Conservation (phyloP, 2,113 vertebrate genomes). For the Phasianus colchicus region DNA sequence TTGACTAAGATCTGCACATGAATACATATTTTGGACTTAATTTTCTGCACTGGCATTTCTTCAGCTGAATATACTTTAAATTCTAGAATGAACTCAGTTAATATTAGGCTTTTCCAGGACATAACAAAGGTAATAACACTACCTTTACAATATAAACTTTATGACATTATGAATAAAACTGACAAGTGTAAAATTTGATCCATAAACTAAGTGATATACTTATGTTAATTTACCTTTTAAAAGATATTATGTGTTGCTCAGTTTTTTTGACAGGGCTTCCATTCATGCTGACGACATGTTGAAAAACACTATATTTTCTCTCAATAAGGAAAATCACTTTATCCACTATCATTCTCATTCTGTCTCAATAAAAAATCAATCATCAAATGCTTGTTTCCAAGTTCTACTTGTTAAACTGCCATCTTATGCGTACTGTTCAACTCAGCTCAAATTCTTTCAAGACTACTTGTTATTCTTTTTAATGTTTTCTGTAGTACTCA, state of each 20-base stretch:
- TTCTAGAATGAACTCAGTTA: conserved; percentile 64
- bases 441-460: conserved; percentile 72
- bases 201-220: conserved; percentile 79
- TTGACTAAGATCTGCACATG: conserved; percentile 74
- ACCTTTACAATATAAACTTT: conserved; percentile 76
- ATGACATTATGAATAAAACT: conserved; percentile 78
- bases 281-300: conserved; percentile 79
- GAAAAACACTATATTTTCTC: conserved; percentile 80
- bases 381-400: conserved; percentile 78
- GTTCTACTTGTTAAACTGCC: conserved; percentile 78
- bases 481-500: conserved; percentile 47
- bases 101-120: conserved; percentile 65
- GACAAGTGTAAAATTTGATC: conserved; percentile 78
- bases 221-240: conserved; percentile 80
- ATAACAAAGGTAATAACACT: conserved; percentile 74
- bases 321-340: conserved; percentile 79
- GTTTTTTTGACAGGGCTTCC: conserved; percentile 79
- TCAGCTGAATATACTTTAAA: conserved; percentile 69
- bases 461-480: conserved; percentile 65
- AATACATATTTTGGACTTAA: conserved; percentile 77
- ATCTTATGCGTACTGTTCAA: conserved; percentile 74
- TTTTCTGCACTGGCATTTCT: conserved; percentile 72
- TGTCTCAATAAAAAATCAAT: conserved; percentile 80
- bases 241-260: conserved; percentile 76
- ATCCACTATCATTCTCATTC: conserved; percentile 76